A percentile compares a stretch with the other conserved stretches of the same genome.
Evolutionary conservation across 2,888 invertebrate genomes (phyloP).

Genomic region (Periphyllus acericola): DNA sequence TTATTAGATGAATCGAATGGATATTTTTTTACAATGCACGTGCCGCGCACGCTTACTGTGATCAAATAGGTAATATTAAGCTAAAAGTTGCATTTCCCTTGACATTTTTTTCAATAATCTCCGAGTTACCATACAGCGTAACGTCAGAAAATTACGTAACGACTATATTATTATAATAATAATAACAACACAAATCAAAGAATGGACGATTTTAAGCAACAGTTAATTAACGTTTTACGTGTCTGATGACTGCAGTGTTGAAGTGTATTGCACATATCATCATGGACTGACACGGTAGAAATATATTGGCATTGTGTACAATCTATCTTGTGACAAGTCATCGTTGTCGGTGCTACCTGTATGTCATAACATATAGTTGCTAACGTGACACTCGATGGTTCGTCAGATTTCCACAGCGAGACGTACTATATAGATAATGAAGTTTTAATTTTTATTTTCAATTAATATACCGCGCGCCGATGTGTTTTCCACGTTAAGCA

Average conservation of each 20-base stretch:
- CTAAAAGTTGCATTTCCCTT: slow-evolving; percentile 26
- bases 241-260: not conserved
- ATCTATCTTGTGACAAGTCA: not conserved
- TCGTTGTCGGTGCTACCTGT: not conserved
- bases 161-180: not conserved
- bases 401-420: not conserved
- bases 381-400: not conserved
- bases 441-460: not conserved
- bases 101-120: slow-evolving; percentile 7
- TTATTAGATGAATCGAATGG: not conserved
- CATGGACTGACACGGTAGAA: not conserved
- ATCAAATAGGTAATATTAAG: not conserved
- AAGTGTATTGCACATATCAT: not conserved
- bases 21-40: not conserved
- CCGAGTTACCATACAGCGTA: not conserved
- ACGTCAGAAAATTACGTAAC: not conserved
- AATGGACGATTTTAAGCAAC: not conserved
- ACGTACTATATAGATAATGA: not conserved
- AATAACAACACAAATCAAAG: not conserved
- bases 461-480: not conserved
- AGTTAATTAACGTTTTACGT: not conserved
- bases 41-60: too few relatives aligned
- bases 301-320: not conserved
- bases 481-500: not conserved
- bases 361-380: not conserved